Base-by-base conservation (phyloP, 1,140 invertebrate genomes). In the Papilio polyxenes region DNA sequence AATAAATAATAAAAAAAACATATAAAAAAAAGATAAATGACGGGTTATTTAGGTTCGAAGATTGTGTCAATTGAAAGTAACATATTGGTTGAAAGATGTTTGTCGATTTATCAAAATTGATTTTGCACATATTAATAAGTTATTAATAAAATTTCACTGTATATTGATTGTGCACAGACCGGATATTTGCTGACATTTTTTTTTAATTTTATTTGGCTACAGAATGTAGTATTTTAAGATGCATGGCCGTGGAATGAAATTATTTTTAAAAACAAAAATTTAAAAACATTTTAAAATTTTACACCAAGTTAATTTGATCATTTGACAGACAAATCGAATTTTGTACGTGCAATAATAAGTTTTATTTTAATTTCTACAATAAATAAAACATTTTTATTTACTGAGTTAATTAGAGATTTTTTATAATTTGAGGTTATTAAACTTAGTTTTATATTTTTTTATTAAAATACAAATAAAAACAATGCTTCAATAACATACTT, bases 121-220 rank as follows among this genome's bases (percentile, higher is more conserved):
- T 31, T 37, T 48, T 69, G 78, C 78, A 80, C 78, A 80, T 80
- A n/a, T 80, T 31, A 10, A 44, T 56, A 69, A 13, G 23, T 77
- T 48, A 77, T 10, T 7, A 13, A 77, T 69, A 75, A 82, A 76
- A 62, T 82, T 83, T 82, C 92, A 94, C 92, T 92, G 90, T 94
- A 90, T 86, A 92, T 88, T 90, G 86, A 89, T 83, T 89, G 83
- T 90, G 92, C 92, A 94, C 92, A 87, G 83, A 83, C 89, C 85
- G 84, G 86, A 87, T 83, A 88, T 83, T 87, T 86, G 90, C 89
- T 90, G 82, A 85, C 85, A 87, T 87, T 82, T 89, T 89, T 89
- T 59, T 59, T 56, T 20, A 20, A 44, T 88, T 69, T 87, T 88
- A 65, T 88, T 86, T 86, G 82, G 88, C 86, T 87, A 86, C 82